A percentile compares a stretch with the other conserved stretches of the same genome.
Conservation (phyloP, 35 echinoderm and acorn worm genomes). For the Apostichopus parvimensis region DNA sequence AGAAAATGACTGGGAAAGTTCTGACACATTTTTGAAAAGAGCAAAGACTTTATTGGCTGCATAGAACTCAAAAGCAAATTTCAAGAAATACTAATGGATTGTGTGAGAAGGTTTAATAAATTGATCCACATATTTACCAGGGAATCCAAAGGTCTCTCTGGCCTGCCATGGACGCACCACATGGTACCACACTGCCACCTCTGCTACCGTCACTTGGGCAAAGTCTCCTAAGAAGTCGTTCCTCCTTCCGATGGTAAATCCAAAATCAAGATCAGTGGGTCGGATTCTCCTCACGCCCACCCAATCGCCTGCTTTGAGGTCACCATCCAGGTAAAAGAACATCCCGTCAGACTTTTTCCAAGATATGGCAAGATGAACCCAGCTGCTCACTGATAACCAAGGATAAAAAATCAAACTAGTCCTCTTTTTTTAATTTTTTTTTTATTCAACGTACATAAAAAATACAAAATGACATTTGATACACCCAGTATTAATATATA, state of each 20-base stretch:
- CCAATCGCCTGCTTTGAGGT: slow-evolving; percentile 44
- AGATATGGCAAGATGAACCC: slow-evolving; percentile 64
- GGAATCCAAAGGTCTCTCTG: slow-evolving; percentile 62
- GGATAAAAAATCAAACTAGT: background rate
- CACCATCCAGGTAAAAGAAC: slow-evolving; percentile 72
- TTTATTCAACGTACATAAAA: too few species aligned
- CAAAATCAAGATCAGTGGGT: slow-evolving; percentile 62
- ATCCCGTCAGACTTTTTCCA: slow-evolving; percentile 59
- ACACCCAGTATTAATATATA: too few species aligned
- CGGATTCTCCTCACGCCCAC: slow-evolving; percentile 59
- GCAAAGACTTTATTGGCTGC: too few species aligned
- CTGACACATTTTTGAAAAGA: too few species aligned
- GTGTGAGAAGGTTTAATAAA: too few species aligned
- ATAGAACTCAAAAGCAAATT: too few species aligned
- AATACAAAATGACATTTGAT: too few species aligned
- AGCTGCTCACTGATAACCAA: slow-evolving; percentile 29
- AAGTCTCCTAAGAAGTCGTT: slow-evolving; percentile 88
- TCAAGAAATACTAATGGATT: too few species aligned
- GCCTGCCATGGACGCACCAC: slow-evolving; percentile 73
- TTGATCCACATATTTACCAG: slow-evolving; percentile 38
- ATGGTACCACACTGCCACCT: slow-evolving; percentile 70
- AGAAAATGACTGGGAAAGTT: too few species aligned
- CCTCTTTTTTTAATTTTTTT: background rate
- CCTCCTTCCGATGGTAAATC: slow-evolving; percentile 68
- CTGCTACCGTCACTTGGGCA: slow-evolving; percentile 58